Conservation (phyloP, 2,888 invertebrate species). For the Watsonalla cultraria region DNA sequence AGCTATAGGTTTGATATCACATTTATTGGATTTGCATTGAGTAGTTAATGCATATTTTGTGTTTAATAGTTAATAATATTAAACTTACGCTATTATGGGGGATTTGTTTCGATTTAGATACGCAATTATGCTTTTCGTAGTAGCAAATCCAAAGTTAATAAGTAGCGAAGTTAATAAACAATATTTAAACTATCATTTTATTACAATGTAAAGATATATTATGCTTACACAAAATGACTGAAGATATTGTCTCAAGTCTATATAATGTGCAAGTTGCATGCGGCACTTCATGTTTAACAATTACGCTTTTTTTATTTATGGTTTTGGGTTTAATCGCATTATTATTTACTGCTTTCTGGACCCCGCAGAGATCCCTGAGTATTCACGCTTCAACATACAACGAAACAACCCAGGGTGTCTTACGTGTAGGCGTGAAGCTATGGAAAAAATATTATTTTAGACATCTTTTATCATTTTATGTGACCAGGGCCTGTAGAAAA, state of each 20-base stretch:
- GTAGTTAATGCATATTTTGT: slow-evolving; percentile 56
- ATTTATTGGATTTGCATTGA: slow-evolving; percentile 64
- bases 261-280: not conserved
- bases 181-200: not conserved
- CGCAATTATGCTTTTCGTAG: slow-evolving; percentile 14
- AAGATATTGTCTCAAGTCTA: not conserved
- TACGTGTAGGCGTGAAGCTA: too few relatives aligned
- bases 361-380: too few relatives aligned
- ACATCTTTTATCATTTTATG: too few relatives aligned
- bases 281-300: not conserved
- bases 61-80: slow-evolving; percentile 29
- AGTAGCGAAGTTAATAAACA: not conserved
- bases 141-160: slow-evolving; percentile 12
- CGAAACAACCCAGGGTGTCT: too few relatives aligned
- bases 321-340: not conserved
- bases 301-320: not conserved
- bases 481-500: too few relatives aligned
- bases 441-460: too few relatives aligned
- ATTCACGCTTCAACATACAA: too few relatives aligned
- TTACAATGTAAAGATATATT: not conserved
- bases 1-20: slow-evolving; percentile 76
- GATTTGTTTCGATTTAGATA: slow-evolving; percentile 15
- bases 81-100: slow-evolving; percentile 28
- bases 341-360: not conserved
- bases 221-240: not conserved